Conservation (phyloP, 2,888 invertebrate genomes). For the Teleogryllus oceanicus region DNA sequence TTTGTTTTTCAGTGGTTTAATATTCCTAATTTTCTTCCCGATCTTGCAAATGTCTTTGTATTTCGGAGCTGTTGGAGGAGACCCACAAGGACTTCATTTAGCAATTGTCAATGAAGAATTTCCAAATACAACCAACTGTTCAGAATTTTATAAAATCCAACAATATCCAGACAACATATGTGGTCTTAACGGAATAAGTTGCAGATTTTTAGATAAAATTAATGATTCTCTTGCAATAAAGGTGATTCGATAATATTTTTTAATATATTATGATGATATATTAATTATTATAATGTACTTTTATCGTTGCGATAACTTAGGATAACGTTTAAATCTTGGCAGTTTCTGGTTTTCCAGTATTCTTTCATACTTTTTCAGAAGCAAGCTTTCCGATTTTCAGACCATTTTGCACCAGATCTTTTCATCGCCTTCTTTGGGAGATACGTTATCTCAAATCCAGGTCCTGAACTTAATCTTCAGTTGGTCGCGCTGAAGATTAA, state of each 20-base stretch:
- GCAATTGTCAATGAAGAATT: conserved; percentile 80
- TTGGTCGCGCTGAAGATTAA: too few relatives aligned
- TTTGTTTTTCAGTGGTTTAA: conserved; percentile 62
- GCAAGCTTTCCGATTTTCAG: too few relatives aligned
- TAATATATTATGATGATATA: too few relatives aligned
- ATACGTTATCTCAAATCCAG: too few relatives aligned
- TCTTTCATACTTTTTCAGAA: too few relatives aligned
- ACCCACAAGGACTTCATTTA: conserved; percentile 66
- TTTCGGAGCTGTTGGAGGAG: conserved; percentile 74
- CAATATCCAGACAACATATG: conserved; percentile 24
- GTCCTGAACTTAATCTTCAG: too few relatives aligned
- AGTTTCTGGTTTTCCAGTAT: too few relatives aligned
- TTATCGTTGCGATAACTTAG: too few relatives aligned
- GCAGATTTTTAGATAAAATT: conserved; percentile 59
- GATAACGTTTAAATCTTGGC: too few relatives aligned
- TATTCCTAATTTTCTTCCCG: conserved; percentile 79
- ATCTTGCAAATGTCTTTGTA: conserved; percentile 75
- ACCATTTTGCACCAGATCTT: too few relatives aligned
- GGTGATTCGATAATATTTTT: conserved; percentile 42
- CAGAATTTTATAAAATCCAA: conserved; percentile 5
- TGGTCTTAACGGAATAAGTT: conserved; percentile 43
- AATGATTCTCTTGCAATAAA: conserved; percentile 56
- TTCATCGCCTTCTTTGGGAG: too few relatives aligned
- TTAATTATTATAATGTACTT: too few relatives aligned
- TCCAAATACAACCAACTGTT: conserved; percentile 39